Percentiles rank a stretch among this genome's conserved stretches.
These are phyloP conservation scores for Trimorus sp. DNA, from an alignment of 2,888 invertebrate genomes.

Conservation along the genomic window DNA sequence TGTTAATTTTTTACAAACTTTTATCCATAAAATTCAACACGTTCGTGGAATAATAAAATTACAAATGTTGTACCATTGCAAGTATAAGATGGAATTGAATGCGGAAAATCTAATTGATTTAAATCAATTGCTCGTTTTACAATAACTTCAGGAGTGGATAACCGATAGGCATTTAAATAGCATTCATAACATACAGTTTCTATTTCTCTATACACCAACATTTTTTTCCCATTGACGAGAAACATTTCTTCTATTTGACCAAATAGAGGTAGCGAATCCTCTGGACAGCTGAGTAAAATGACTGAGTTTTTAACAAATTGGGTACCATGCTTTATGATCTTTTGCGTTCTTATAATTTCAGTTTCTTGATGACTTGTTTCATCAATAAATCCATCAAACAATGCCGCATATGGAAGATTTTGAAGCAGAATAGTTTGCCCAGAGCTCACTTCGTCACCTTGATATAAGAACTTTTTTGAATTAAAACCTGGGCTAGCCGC, in stretches of 20 bases:
- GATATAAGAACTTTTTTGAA: constrained; percentile 28
- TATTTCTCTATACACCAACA: background rate
- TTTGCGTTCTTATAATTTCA: constrained; percentile 39
- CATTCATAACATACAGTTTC: too few relatives aligned
- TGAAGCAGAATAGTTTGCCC: constrained; percentile 23
- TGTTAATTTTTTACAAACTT: too few relatives aligned
- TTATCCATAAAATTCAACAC: too few relatives aligned
- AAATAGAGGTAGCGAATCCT: constrained; percentile 35
- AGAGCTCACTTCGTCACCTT: constrained; percentile 32
- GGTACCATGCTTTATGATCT: constrained; percentile 33
- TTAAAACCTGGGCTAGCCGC: background rate
- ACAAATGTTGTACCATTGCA: too few relatives aligned
- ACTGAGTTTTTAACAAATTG: constrained; percentile 21
- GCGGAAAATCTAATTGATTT: too few relatives aligned
- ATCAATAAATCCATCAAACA: constrained; percentile 35
- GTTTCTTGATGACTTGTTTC: constrained; percentile 23
- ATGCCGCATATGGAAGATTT: constrained; percentile 34
- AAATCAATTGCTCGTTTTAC: too few relatives aligned
- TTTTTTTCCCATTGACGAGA: constrained; percentile 8
- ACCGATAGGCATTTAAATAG: too few relatives aligned
- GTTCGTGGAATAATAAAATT: too few relatives aligned
- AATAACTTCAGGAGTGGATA: too few relatives aligned
- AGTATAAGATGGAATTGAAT: too few relatives aligned
- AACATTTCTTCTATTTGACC: constrained; percentile 29
- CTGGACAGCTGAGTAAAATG: constrained; percentile 28